Conservation (phyloP, 2,888 invertebrate genomes). For the Pseudococcus jackbeardsleyi region DNA sequence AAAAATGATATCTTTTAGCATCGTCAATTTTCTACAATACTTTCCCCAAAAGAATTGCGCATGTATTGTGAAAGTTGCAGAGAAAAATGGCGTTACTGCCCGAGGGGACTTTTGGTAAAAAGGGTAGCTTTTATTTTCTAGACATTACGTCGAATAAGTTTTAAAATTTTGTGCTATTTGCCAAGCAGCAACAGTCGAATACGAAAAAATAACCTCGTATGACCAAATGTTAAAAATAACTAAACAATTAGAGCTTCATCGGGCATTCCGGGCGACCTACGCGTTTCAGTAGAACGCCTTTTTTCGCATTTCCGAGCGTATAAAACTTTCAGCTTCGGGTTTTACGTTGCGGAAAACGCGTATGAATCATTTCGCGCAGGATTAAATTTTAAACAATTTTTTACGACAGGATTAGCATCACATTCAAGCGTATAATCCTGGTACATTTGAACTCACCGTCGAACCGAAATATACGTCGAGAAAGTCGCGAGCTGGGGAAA, state of each 20-base stretch:
- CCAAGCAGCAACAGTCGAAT: not conserved
- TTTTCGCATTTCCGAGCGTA: not conserved
- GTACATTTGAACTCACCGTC: constrained; percentile 38
- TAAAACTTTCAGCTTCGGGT: not conserved
- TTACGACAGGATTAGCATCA: constrained; percentile 42
- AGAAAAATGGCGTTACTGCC: not conserved
- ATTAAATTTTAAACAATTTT: constrained; percentile 39
- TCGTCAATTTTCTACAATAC: not conserved
- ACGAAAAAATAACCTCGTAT: not conserved
- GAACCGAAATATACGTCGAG: not conserved
- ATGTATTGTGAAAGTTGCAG: not conserved
- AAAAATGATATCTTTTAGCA: not conserved
- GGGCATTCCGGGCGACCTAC: not conserved
- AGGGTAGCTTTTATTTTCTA: not conserved
- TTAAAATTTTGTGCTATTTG: not conserved
- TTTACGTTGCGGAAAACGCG: constrained; percentile 12
- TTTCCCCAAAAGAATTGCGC: not conserved
- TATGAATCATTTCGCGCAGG: constrained; percentile 33
- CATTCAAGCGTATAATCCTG: constrained; percentile 30
- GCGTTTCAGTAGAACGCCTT: not conserved
- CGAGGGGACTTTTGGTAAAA: not conserved
- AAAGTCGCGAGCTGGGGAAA: not conserved
- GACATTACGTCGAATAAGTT: not conserved
- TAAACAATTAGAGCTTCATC: constrained; percentile 41
- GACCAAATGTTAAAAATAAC: not conserved